A percentile compares a stretch with the other conserved stretches of the same genome.
phyloP scores from a whole-genome alignment of 1,140 invertebrate genomes.

The Rhagoletis zephyria region DNA sequence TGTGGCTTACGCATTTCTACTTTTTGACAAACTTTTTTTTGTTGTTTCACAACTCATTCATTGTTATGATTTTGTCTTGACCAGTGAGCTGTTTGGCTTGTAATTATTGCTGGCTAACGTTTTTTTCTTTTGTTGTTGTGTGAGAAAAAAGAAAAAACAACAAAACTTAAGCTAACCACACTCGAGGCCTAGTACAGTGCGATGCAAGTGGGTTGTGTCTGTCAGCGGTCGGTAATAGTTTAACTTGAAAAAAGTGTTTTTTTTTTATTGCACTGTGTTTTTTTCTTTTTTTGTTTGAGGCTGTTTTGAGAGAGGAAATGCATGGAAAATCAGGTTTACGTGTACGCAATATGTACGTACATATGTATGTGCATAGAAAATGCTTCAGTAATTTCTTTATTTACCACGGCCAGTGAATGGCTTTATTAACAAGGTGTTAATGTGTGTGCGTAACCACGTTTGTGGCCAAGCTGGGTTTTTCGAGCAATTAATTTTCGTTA shows the following conservation, averaged over 20 bases:
- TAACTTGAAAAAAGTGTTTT: background rate
- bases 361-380: background rate
- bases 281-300: background rate
- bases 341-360: background rate
- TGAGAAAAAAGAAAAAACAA: background rate
- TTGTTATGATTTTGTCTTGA: background rate
- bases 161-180: background rate
- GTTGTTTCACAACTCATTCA: background rate
- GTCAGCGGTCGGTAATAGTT: conserved; percentile 21
- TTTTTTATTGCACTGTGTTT: background rate
- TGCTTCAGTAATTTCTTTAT: conserved; percentile 30
- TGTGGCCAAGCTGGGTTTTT: background rate
- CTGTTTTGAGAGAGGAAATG: background rate
- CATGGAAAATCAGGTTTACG: background rate
- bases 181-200: background rate
- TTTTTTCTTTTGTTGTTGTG: background rate
- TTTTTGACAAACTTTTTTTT: too few relatives aligned
- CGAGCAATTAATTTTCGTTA: background rate
- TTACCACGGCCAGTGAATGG: background rate
- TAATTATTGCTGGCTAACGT: background rate
- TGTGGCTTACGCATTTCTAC: too few relatives aligned
- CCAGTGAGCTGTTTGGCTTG: background rate
- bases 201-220: background rate
- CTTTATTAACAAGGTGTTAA: conserved; percentile 25
- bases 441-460: background rate